Percentiles rank a stretch among this genome's conserved stretches.
These are phyloP conservation scores for Drosophila anomelani DNA, from an alignment of 2,888 invertebrate genomes.

Conservation along the genomic window DNA sequence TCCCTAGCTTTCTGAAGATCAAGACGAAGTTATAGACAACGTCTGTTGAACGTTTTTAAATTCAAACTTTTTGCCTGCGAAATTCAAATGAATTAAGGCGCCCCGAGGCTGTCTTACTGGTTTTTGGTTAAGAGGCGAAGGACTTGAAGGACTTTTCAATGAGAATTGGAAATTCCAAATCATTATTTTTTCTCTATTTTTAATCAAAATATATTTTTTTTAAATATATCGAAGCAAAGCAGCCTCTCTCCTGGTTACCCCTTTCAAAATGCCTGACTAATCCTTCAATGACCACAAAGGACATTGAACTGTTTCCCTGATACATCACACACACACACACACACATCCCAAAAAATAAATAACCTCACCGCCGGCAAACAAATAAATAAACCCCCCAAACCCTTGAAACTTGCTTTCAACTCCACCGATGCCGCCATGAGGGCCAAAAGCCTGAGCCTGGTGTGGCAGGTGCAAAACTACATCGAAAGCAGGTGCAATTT, in stretches of 20 bases:
- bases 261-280: slow-evolving; percentile 21
- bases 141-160: slow-evolving; percentile 2
- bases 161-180: not conserved
- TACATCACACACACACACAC: slow-evolving; percentile 5
- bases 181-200: too few relatives aligned
- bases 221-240: not conserved
- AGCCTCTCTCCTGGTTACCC: slow-evolving; percentile 1
- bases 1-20: slow-evolving; percentile 3
- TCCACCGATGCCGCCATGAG: slow-evolving; percentile 12
- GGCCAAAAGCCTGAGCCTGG: slow-evolving; percentile 23
- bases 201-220: not conserved
- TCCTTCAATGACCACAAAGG: slow-evolving; percentile 48
- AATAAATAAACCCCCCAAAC: slow-evolving; percentile 48
- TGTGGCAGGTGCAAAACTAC: slow-evolving; percentile 69
- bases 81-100: slow-evolving; percentile 64
- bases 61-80: slow-evolving; percentile 61
- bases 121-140: not conserved
- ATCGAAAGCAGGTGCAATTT: slow-evolving; percentile 66
- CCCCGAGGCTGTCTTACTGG: not conserved
- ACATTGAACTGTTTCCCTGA: slow-evolving; percentile 57
- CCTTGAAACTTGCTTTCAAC: slow-evolving; percentile 41
- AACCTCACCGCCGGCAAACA: slow-evolving; percentile 35
- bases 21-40: slow-evolving; percentile 29
- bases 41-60: slow-evolving; percentile 52
- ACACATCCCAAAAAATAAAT: slow-evolving; percentile 44